Evolutionary conservation across 2,113 vertebrate species (phyloP).

Genomic region (Neoarius graeffei): DNA sequence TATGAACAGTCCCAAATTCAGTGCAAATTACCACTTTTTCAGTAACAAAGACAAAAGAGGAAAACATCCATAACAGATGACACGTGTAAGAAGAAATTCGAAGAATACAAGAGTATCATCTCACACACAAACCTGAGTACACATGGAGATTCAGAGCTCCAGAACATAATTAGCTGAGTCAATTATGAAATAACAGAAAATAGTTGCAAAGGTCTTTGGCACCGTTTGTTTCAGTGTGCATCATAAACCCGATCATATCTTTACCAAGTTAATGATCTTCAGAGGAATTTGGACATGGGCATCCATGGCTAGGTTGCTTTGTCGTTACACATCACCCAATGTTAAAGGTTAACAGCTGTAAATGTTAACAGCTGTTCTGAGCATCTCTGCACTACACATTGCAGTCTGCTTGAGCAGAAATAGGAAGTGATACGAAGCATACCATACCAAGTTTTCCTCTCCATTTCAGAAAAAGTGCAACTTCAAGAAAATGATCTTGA

Average conservation of each 20-base stretch:
- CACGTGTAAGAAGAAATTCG: neutral
- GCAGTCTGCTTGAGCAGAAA: neutral
- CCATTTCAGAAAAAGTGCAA: neutral
- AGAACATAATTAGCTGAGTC: neutral
- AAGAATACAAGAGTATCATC: neutral
- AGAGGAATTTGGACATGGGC: slow-evolving; percentile 10
- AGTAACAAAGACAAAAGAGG: neutral
- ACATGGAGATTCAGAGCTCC: neutral
- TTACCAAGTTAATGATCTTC: slow-evolving; percentile 22
- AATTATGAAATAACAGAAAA: slow-evolving; percentile 20
- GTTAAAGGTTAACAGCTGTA: neutral
- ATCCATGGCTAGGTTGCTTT: slow-evolving; percentile 32
- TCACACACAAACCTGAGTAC: too few species aligned
- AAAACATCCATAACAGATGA: neutral
- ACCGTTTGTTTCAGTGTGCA: neutral
- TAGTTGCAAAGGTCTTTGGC: slow-evolving; percentile 30
- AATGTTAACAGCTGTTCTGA: neutral
- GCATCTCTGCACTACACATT: neutral
- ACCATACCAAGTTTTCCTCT: neutral
- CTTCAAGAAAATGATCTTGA: slow-evolving; percentile 10
- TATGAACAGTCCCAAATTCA: neutral
- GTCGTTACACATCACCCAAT: neutral
- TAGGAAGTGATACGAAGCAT: neutral
- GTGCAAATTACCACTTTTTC: neutral
- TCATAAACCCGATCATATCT: slow-evolving; percentile 21